Base-by-base conservation (phyloP, 2,113 vertebrate genomes). In the Miniopterus natalensis region DNA sequence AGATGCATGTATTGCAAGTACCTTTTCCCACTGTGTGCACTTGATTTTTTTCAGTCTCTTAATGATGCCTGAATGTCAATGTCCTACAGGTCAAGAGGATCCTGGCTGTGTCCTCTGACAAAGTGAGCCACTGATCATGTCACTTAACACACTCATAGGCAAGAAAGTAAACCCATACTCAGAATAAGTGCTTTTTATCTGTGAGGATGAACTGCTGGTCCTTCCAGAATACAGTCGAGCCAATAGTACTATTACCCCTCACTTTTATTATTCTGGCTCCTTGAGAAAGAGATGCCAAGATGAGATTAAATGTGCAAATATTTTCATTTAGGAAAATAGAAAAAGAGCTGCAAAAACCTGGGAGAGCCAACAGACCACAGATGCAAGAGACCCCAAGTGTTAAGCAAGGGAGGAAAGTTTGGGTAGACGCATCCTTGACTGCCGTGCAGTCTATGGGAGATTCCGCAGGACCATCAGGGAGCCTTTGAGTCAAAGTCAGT, bases 281-380 rank as follows among this genome's bases (percentile, higher is more conserved):
- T 95, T 74, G 15, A 92, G 70, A 92, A 87, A 87, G 70, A 71
- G 14, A 89, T 78, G 21, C n/a, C 79, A 86, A 81, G 40, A 53
- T 77, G 21, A 61, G 23, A 61, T 31, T 71, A 94, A 90, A 49
- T 36, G 12, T 61, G n/a, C 51, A 73, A 84, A 14, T 1, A 40
- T 91, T 45, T 91, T 91, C 31, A 29, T 27, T 71, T 75, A 87
- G 83, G 29, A 84, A 94, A 91, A 83, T 42, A 4, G n/a, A 63
- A 15, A 91, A 13, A 17, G 13, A 92, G 18, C 40, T 81, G 23
- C 8, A 53, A 71, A 89, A 94, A 11, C 31, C 79, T 59, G 11
- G 51, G 59, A 59, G 15, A 70, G 27, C 23, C 40, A 75, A 68
- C 40, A 75, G 45, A 53, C 5, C 8, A 31, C 31, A 81, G 79